These are phyloP conservation scores for Euthynnus affinis DNA, from an alignment of 2,797 vertebrate genomes.

Conservation along the genomic window DNA sequence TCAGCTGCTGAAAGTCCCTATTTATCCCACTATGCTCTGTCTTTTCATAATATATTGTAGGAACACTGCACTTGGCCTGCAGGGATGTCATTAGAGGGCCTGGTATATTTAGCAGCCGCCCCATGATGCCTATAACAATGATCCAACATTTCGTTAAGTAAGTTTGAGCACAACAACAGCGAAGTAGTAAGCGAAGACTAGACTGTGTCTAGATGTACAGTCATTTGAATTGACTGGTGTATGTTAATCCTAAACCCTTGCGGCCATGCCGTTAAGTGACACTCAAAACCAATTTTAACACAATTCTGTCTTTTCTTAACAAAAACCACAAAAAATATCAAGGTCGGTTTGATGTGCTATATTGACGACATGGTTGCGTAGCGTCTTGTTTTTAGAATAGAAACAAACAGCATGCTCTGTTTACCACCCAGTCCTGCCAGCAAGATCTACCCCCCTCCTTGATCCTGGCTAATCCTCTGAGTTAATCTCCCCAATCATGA, in stretches of 20 bases:
- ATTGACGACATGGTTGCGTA: constrained; percentile 14
- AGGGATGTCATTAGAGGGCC: constrained; percentile 44
- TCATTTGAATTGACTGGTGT: constrained; percentile 9
- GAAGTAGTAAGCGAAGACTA: no score
- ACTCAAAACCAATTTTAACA: not conserved
- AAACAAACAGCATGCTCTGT: constrained; percentile 76
- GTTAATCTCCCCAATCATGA: constrained; percentile 78
- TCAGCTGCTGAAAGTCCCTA: constrained; percentile 45
- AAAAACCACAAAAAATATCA: not conserved
- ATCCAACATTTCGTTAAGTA: constrained; percentile 2
- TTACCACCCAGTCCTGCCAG: constrained; percentile 67
- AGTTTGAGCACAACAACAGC: constrained; percentile 7
- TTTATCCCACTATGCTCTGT: constrained; percentile 48
- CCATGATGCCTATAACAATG: constrained; percentile 19
- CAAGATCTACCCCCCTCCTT: constrained; percentile 64
- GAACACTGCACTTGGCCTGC: constrained; percentile 16
- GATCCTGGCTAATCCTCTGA: constrained; percentile 81
- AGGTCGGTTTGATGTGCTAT: constrained; percentile 16
- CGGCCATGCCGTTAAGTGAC: constrained; percentile 1
- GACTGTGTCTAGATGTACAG: not conserved
- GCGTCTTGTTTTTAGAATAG: constrained; percentile 57
- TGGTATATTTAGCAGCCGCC: constrained; percentile 41
- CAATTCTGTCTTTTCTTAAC: constrained; percentile 3
- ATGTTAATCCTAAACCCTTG: not conserved
- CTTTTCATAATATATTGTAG: constrained; percentile 44